phyloP scores from a whole-genome alignment of 2,888 invertebrate species.

The Chloromyia formosa region DNA sequence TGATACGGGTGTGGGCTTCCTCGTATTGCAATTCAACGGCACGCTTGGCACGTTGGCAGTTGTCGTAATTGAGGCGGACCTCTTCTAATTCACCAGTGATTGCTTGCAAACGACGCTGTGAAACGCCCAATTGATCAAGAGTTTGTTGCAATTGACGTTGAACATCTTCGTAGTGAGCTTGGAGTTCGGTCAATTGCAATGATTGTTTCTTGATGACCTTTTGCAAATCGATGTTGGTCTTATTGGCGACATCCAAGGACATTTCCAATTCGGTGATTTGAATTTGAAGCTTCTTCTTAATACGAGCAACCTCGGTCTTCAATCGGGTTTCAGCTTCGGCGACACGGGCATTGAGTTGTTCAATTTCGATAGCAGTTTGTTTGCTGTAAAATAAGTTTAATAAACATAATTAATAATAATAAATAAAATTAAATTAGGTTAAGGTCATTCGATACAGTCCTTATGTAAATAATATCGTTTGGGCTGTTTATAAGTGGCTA shows the following conservation, averaged over 20 bases:
- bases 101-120: conserved; percentile 89
- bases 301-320: conserved; percentile 94
- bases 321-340: conserved; percentile 95
- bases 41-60: conserved; percentile 93
- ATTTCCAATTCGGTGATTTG: conserved; percentile 97
- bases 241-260: conserved; percentile 97
- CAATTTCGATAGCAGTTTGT: conserved; percentile 97
- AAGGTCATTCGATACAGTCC: conserved; percentile 36
- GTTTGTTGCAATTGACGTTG: conserved; percentile 96
- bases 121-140: conserved; percentile 90
- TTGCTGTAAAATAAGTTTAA: conserved; percentile 76
- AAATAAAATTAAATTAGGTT: conserved; percentile 28
- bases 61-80: conserved; percentile 88
- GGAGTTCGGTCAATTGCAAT: conserved; percentile 88
- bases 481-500: too few species aligned
- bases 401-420: background rate
- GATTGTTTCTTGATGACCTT: conserved; percentile 98
- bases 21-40: conserved; percentile 89
- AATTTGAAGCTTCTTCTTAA: conserved; percentile 99
- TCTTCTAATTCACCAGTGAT: conserved; percentile 96
- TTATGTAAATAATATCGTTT: background rate
- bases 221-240: conserved; percentile 96
- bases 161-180: conserved; percentile 95
- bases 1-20: conserved; percentile 90
- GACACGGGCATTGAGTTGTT: conserved; percentile 93